Conservation (phyloP, 2,888 invertebrate species). For the Diaprepes abbreviatus region DNA sequence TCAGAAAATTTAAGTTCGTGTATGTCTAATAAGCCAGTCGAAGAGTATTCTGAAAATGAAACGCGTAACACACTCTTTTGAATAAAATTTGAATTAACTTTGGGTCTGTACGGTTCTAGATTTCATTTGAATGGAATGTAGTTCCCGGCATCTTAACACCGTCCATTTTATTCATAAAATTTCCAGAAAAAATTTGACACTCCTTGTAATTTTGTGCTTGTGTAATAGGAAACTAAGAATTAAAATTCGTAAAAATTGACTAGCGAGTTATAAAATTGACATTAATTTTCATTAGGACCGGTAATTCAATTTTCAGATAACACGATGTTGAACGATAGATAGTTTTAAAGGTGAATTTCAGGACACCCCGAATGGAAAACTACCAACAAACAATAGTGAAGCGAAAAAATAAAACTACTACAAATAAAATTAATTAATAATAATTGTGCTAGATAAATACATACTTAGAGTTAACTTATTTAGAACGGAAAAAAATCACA, state of each 20-base stretch:
- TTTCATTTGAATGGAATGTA: no score
- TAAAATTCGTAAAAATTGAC: not conserved
- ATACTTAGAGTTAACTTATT: constrained; percentile 29
- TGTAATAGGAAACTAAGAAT: not conserved
- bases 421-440: constrained; percentile 6
- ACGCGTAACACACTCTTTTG: no score
- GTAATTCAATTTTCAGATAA: not conserved
- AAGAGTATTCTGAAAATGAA: no score
- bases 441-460: constrained; percentile 29
- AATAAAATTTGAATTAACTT: no score
- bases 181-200: not conserved
- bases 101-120: no score
- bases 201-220: not conserved
- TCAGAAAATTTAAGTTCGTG: no score
- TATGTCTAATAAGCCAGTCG: no score
- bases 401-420: constrained; percentile 25
- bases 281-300: not conserved
- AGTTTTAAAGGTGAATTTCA: not conserved
- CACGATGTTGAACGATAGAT: not conserved
- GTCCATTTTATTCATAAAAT: no score
- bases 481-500: constrained; percentile 37
- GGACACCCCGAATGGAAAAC: constrained; percentile 16
- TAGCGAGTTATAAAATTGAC: constrained; percentile 21
- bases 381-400: constrained; percentile 32
- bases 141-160: no score